Evolutionary conservation across 2,888 invertebrate genomes (phyloP).

Genomic region (Crossocerus cetratus): DNA sequence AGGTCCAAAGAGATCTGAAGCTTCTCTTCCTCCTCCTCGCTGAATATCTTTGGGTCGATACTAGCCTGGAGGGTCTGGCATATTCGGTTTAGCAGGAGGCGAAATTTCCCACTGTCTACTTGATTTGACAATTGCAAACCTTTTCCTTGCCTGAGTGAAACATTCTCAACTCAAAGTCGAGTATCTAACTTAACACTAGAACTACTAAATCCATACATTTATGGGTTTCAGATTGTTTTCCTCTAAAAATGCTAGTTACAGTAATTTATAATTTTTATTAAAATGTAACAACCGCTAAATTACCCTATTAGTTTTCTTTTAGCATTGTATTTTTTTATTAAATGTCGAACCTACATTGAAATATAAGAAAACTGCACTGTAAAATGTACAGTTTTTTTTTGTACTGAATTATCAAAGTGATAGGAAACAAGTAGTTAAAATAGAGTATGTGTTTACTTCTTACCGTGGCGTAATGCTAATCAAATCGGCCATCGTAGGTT

Average conservation of each 20-base stretch:
- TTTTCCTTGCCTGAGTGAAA: slow-evolving; percentile 57
- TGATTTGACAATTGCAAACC: slow-evolving; percentile 63
- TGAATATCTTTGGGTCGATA: slow-evolving; percentile 61
- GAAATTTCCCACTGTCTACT: slow-evolving; percentile 68
- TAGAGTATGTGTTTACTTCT: slow-evolving; percentile 20
- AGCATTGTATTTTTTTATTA: no score
- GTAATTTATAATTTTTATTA: no score
- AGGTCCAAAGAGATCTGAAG: slow-evolving; percentile 64
- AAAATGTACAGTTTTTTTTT: no score
- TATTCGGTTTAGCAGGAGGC: slow-evolving; percentile 66
- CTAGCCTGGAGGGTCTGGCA: slow-evolving; percentile 64
- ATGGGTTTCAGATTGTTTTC: no score
- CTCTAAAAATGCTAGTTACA: no score
- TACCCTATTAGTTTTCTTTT: no score
- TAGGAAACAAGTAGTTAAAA: neutral
- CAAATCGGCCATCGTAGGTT: slow-evolving; percentile 34
- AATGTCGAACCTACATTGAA: no score
- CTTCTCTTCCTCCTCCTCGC: slow-evolving; percentile 67
- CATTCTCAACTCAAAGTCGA: no score
- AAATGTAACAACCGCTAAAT: no score
- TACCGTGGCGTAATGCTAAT: slow-evolving; percentile 40
- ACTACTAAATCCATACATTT: neutral
- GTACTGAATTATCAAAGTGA: no score
- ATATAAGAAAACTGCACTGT: no score
- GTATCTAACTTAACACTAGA: neutral